Percentiles rank a stretch among this genome's conserved stretches.
phyloP scores from a whole-genome alignment of 1,140 invertebrate species.

The Uloborus diversus region DNA sequence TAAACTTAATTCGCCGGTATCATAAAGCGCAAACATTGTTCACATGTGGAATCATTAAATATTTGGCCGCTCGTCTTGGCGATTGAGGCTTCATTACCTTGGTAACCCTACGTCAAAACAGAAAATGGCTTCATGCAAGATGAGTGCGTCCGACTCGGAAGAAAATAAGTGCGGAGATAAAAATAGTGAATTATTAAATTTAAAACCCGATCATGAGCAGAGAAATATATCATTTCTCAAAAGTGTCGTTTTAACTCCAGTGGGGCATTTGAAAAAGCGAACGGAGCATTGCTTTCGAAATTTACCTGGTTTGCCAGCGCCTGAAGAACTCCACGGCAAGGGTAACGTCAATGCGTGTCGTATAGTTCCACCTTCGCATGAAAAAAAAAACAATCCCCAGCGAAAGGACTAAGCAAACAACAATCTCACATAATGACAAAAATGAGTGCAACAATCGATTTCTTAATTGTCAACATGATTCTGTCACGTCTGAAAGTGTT shows the following conservation, averaged over 20 bases:
- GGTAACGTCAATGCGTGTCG: slow-evolving; percentile 48
- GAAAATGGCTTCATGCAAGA: slow-evolving; percentile 49
- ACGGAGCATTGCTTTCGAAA: slow-evolving; percentile 62
- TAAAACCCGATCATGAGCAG: slow-evolving; percentile 24
- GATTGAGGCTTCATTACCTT: slow-evolving; percentile 28
- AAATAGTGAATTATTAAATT: slow-evolving; percentile 32
- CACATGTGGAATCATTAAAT: not conserved
- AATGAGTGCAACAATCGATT: not conserved
- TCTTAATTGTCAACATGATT: slow-evolving; percentile 7
- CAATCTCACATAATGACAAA: not conserved
- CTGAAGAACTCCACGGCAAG: slow-evolving; percentile 43
- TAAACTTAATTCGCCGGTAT: not conserved
- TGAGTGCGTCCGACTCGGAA: slow-evolving; percentile 32
- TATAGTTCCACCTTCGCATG: slow-evolving; percentile 31
- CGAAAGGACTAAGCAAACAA: slow-evolving; percentile 8
- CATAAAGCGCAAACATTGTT: not conserved
- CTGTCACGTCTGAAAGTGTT: slow-evolving; percentile 12
- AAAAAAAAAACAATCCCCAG: slow-evolving; percentile 1
- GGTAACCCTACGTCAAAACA: slow-evolving; percentile 56
- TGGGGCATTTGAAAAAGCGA: slow-evolving; percentile 58
- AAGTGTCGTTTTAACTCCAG: slow-evolving; percentile 38
- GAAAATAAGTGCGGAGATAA: slow-evolving; percentile 49
- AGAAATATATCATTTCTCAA: slow-evolving; percentile 37
- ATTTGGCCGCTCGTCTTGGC: slow-evolving; percentile 28
- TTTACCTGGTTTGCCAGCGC: slow-evolving; percentile 63